phyloP scores from a whole-genome alignment of 1,140 invertebrate species.

The Phortica variegata region DNA sequence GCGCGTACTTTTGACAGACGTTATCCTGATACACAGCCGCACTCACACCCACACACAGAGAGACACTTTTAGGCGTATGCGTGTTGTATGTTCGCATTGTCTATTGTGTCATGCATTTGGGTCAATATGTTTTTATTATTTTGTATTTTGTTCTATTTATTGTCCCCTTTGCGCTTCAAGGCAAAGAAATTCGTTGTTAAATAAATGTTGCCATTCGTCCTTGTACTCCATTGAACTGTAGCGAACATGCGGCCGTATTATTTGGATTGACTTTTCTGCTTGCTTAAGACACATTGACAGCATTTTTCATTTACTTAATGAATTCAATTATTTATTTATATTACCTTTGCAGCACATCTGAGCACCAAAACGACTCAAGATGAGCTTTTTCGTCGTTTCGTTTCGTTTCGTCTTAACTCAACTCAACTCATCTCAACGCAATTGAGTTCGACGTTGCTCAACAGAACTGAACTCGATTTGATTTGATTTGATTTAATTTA shows the following conservation, averaged over 20 bases:
- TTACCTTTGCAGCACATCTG: too few species aligned
- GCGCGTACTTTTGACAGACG: constrained; percentile 38
- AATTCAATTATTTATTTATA: constrained; percentile 56
- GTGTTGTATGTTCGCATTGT: constrained; percentile 17
- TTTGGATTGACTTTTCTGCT: too few species aligned
- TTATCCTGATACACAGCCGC: constrained; percentile 25
- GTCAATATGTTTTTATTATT: constrained; percentile 43
- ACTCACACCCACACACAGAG: neutral
- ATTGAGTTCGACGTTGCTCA: too few species aligned
- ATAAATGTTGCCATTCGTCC: too few species aligned
- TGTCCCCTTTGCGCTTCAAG: neutral
- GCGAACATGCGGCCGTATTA: too few species aligned
- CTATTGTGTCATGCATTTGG: constrained; percentile 38
- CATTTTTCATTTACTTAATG: constrained; percentile 55
- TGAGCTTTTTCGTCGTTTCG: constrained; percentile 37
- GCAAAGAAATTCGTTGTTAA: neutral
- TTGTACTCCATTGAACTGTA: too few species aligned
- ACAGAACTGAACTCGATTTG: constrained; percentile 18
- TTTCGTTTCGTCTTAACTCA: too few species aligned
- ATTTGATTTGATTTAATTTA: constrained; percentile 45
- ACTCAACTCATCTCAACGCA: too few species aligned
- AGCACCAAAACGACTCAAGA: too few species aligned
- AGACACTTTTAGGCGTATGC: neutral
- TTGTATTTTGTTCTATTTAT: too few species aligned
- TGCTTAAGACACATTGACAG: constrained; percentile 27